Evolutionary conservation across 2,797 vertebrate species (phyloP).

Genomic region (Poeciliopsis infans): DNA sequence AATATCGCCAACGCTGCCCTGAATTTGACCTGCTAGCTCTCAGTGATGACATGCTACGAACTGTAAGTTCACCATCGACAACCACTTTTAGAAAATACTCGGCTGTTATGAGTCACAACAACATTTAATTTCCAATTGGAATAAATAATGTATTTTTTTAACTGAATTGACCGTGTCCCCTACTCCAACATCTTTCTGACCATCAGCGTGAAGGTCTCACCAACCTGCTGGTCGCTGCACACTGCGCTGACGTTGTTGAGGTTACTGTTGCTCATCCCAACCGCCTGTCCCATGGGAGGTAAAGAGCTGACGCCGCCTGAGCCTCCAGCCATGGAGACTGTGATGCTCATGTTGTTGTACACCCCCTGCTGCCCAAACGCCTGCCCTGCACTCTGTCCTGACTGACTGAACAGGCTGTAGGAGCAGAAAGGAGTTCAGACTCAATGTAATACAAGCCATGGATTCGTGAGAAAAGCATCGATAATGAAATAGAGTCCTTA

Average conservation of each 20-base stretch:
- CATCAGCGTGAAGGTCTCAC: constrained; percentile 2
- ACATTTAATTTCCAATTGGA: too few relatives aligned
- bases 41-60: too few relatives aligned
- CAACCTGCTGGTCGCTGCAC: constrained; percentile 92
- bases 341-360: constrained; percentile 99
- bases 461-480: neutral
- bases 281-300: constrained; percentile 88
- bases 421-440: constrained; percentile 9
- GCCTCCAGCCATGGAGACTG: constrained; percentile 93
- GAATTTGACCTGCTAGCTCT: too few relatives aligned
- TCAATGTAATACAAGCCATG: neutral
- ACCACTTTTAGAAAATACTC: too few relatives aligned
- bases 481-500: constrained; percentile 40
- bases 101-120: too few relatives aligned
- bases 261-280: constrained; percentile 88
- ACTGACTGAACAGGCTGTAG: constrained; percentile 82
- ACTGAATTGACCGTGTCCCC: neutral
- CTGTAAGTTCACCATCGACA: too few relatives aligned
- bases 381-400: constrained; percentile 81
- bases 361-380: constrained; percentile 88
- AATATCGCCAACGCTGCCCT: too few relatives aligned
- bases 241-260: constrained; percentile 86
- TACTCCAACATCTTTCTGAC: neutral
- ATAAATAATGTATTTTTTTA: neutral
- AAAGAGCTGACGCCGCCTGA: constrained; percentile 85